Percentiles rank a stretch among this genome's conserved stretches.
These are phyloP conservation scores for Drosophila stalkeri DNA, from an alignment of 2,888 invertebrate genomes.

Conservation along the genomic window DNA sequence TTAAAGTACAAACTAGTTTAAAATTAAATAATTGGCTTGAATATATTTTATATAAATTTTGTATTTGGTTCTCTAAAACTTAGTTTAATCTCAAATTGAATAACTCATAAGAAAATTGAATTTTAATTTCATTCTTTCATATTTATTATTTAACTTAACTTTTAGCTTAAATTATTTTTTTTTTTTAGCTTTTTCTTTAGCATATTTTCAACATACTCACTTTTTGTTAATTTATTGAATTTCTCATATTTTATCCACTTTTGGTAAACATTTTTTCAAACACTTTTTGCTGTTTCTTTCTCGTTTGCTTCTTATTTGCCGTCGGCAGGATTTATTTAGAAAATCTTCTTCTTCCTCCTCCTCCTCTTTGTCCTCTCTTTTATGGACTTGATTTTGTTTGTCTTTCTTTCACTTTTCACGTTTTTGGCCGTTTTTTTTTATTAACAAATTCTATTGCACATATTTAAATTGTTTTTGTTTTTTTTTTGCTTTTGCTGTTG, in stretches of 20 bases:
- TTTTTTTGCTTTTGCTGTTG: constrained; percentile 13
- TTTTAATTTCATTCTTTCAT: not conserved
- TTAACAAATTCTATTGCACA: constrained; percentile 41
- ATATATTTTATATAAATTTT: no score
- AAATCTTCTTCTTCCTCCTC: not conserved
- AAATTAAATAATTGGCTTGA: no score
- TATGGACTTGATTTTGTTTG: constrained; percentile 3
- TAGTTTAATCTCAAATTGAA: no score
- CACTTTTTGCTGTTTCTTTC: not conserved
- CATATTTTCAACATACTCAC: not conserved
- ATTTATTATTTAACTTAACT: not conserved
- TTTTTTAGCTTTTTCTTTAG: not conserved
- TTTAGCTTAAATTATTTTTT: not conserved
- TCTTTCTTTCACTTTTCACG: constrained; percentile 33
- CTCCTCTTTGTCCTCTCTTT: not conserved
- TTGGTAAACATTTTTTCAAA: not conserved
- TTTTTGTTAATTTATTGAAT: not conserved
- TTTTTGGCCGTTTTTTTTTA: not conserved
- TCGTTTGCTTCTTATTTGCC: not conserved
- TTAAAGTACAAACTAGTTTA: no score
- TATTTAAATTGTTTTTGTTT: constrained; percentile 21
- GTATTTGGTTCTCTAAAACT: not conserved
- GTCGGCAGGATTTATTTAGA: not conserved
- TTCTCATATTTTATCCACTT: constrained; percentile 2
- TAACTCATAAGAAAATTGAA: not conserved